Conservation (phyloP, 2,113 vertebrate species). For the Daboia siamensis region DNA sequence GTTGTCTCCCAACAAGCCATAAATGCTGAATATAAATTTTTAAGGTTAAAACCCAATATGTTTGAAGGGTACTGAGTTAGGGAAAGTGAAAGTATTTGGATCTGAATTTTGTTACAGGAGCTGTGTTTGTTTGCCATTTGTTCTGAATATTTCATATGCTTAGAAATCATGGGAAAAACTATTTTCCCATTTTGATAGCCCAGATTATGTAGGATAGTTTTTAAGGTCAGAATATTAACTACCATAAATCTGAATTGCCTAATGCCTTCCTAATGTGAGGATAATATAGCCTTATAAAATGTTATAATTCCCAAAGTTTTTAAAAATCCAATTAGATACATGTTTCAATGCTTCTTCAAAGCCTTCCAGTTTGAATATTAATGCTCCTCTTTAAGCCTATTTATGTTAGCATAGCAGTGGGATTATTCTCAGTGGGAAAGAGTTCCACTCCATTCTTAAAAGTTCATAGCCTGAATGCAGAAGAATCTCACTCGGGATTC, state of each 20-base stretch:
- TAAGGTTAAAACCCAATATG: neutral
- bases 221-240: conserved; percentile 37
- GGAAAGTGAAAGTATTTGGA: neutral
- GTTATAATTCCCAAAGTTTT: conserved; percentile 31
- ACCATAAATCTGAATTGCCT: conserved; percentile 29
- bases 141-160: neutral
- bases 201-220: conserved; percentile 14
- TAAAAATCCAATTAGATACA: conserved; percentile 58
- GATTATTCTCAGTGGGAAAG: conserved; percentile 30
- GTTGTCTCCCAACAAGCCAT: neutral
- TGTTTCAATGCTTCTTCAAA: conserved; percentile 46
- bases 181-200: conserved; percentile 25
- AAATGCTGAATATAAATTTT: neutral
- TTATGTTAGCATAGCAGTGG: conserved; percentile 47
- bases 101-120: neutral
- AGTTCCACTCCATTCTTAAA: conserved; percentile 39
- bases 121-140: neutral
- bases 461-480: neutral
- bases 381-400: conserved; percentile 33
- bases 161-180: neutral
- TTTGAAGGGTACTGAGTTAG: neutral
- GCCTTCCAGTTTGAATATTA: conserved; percentile 46
- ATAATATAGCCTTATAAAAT: conserved; percentile 32
- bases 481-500: neutral
- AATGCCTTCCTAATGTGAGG: conserved; percentile 25